phyloP scores from a whole-genome alignment of 2,797 vertebrate species.

The Zenarchopterus dispar region DNA sequence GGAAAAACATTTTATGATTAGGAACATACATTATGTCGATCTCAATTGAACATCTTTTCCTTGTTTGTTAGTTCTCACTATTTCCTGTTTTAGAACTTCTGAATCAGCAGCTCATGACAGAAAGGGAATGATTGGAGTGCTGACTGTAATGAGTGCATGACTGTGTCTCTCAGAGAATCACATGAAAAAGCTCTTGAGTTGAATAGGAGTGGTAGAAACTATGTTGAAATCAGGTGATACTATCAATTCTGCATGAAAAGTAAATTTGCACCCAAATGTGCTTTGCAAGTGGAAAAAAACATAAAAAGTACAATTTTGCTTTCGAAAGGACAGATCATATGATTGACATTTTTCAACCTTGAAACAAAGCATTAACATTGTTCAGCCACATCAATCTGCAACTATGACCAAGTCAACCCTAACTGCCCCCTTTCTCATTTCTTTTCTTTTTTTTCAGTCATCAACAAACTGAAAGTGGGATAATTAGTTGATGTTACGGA shows the following conservation, averaged over 20 bases:
- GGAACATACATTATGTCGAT: too few relatives aligned
- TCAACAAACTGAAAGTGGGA: conserved; percentile 33
- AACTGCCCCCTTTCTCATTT: background rate
- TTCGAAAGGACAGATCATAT: conserved; percentile 1
- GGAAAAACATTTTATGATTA: too few relatives aligned
- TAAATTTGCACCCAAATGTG: background rate
- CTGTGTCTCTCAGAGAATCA: conserved; percentile 37
- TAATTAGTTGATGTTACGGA: conserved; percentile 27
- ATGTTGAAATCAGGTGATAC: background rate
- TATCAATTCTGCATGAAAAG: background rate
- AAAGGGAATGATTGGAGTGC: conserved; percentile 15
- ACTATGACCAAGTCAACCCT: background rate
- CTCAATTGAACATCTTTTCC: too few relatives aligned
- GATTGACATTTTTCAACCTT: too few relatives aligned
- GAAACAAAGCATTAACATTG: too few relatives aligned
- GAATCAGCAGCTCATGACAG: conserved; percentile 54
- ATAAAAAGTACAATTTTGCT: background rate
- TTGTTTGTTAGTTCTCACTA: background rate
- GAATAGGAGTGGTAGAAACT: background rate
- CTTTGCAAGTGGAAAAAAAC: too few relatives aligned
- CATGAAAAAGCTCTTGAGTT: conserved; percentile 24
- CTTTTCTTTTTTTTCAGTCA: background rate
- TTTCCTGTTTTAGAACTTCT: conserved; percentile 35
- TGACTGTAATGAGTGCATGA: conserved; percentile 19
- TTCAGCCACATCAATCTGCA: too few relatives aligned